Evolutionary conservation across 2,797 vertebrate species (phyloP).

Genomic region (Ficedula albicollis): DNA sequence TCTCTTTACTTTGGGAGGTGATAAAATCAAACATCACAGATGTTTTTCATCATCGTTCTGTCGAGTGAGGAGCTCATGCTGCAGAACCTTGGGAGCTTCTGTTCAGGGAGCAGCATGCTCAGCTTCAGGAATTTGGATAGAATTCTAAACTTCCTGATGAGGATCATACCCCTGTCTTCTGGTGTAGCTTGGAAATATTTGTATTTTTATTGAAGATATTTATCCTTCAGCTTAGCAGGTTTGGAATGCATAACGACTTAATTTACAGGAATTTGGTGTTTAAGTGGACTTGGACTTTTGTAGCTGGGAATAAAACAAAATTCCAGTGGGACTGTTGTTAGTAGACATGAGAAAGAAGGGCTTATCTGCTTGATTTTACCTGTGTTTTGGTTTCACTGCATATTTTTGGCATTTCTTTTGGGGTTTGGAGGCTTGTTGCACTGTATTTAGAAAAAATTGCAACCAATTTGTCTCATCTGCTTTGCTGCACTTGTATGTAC

Average conservation of each 20-base stretch:
- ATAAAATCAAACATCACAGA: not conserved
- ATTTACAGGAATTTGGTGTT: not conserved
- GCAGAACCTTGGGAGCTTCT: not conserved
- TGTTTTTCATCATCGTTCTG: not conserved
- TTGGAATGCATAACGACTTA: rapidly evolving
- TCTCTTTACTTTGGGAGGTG: not conserved
- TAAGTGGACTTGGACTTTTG: not conserved
- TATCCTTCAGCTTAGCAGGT: not conserved
- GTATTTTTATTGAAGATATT: not conserved
- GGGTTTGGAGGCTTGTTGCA: not conserved
- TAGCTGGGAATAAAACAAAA: not conserved
- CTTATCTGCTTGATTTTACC: not conserved
- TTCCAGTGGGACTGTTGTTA: not conserved
- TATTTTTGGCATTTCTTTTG: not conserved
- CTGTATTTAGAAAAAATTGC: not conserved
- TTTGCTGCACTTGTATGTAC: not conserved
- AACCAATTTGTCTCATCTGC: not conserved
- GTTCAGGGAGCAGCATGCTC: rapidly evolving
- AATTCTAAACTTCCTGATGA: not conserved
- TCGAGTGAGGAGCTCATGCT: rapidly evolving
- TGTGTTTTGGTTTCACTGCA: rapidly evolving
- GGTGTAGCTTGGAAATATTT: not conserved
- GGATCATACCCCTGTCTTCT: not conserved
- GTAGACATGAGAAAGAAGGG: not conserved
- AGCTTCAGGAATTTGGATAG: not conserved